Base-by-base conservation (phyloP, 2,797 vertebrate genomes). In the Fistularia tabacaria region DNA sequence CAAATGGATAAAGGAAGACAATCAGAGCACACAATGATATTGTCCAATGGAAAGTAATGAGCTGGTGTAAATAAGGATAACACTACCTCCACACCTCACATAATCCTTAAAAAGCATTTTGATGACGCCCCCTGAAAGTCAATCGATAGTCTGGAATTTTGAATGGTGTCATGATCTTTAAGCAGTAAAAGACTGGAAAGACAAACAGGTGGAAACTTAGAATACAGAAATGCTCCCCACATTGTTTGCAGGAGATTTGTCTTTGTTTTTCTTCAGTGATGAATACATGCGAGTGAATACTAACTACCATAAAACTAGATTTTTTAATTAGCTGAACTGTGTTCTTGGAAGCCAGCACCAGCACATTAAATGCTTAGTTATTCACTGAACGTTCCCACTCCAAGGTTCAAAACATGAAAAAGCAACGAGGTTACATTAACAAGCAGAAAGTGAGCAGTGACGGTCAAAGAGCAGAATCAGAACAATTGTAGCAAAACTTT, bases 21-120 rank as follows among this genome's bases (percentile, higher is more conserved):
- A 69, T 64, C 57, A 52, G 15, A 13, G 50, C 53, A 39, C 50
- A 62, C 59, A n/a, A n/a, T n/a, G n/a, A 78, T 46, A 67, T 36
- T 50, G 69, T 51, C 47, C 36, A 40, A 13, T 54, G 59, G 56
- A 79, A 74, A 74, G 62, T 54, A 71, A 78, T 73, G 59, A 69
- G 59, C 13, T 60, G 44, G 40, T 59, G 44, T 64, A 49, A 71
- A 69, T 38, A 47, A 59, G 40, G 60, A 62, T 15, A 65, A 50
- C 66, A 69, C 71, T 73, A 61, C 64, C 46, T 54, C 46, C 14
- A 46, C 37, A 12, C 13, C 8, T 59, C 53, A 66, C 42, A 69
- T 55, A 66, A 71, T 77, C 71, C 65, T 37, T 74, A 62, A 46
- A 39, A 51, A 55, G 47, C 7, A 37, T 62, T 71, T 71, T 15